Evolutionary conservation across 2,888 invertebrate genomes (phyloP).

Genomic region (Cerastis rubricosa): DNA sequence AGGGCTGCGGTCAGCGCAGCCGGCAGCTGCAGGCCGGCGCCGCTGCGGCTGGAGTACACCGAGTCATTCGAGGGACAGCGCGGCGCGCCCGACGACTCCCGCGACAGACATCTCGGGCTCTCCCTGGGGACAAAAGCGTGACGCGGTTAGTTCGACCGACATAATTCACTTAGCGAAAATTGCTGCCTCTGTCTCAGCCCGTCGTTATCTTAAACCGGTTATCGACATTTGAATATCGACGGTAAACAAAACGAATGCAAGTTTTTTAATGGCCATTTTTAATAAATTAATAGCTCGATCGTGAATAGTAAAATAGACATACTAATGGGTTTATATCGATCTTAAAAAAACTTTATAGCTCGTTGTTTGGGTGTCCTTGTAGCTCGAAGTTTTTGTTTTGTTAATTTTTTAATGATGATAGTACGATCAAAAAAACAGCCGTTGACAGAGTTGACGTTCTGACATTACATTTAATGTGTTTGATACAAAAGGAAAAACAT

Average conservation of each 20-base stretch:
- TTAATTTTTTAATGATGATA: slow-evolving; percentile 48
- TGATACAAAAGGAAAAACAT: slow-evolving; percentile 51
- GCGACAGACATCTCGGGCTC: slow-evolving; percentile 95
- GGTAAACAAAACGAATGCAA: slow-evolving; percentile 72
- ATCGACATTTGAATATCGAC: slow-evolving; percentile 75
- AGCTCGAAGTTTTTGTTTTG: slow-evolving; percentile 47
- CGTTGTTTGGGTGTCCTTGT: slow-evolving; percentile 61
- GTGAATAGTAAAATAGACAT: slow-evolving; percentile 70
- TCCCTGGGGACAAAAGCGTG: slow-evolving; percentile 92
- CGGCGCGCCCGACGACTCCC: slow-evolving; percentile 94
- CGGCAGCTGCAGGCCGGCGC: slow-evolving; percentile 86
- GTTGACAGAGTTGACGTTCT: slow-evolving; percentile 41
- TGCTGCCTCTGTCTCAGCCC: slow-evolving; percentile 58
- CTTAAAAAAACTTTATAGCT: slow-evolving; percentile 56
- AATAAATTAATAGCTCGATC: slow-evolving; percentile 71
- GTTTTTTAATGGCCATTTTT: slow-evolving; percentile 70
- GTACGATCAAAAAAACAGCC: slow-evolving; percentile 42
- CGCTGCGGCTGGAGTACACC: slow-evolving; percentile 93
- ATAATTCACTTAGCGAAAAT: slow-evolving; percentile 73
- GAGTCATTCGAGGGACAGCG: slow-evolving; percentile 95
- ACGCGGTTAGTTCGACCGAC: slow-evolving; percentile 71
- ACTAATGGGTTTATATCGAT: slow-evolving; percentile 64
- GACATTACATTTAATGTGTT: slow-evolving; percentile 49
- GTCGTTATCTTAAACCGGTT: slow-evolving; percentile 72
- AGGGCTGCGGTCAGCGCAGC: slow-evolving; percentile 93